Evolutionary conservation across 64 coral and sea anemone species (phyloP).

Genomic region (Astreopora myriophthalma): DNA sequence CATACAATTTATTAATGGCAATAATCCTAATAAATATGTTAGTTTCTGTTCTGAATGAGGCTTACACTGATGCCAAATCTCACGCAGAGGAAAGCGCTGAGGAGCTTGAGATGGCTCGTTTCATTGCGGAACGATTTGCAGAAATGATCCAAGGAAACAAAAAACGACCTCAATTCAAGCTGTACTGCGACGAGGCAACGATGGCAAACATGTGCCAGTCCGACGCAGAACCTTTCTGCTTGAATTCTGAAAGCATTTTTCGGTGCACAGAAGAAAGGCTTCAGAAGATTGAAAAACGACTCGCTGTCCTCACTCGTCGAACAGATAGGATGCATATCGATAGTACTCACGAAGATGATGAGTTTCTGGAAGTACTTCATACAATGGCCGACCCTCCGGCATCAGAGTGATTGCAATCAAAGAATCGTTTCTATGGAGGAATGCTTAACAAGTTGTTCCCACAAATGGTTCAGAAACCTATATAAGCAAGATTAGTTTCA

Average conservation of each 20-base stretch:
- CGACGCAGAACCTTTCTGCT: slow-evolving; percentile 11
- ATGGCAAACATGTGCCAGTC: background rate
- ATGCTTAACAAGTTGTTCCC: background rate
- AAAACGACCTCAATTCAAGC: background rate
- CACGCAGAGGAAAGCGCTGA: slow-evolving; percentile 9
- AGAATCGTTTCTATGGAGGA: background rate
- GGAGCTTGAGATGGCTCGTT: slow-evolving; percentile 65
- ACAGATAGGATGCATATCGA: background rate
- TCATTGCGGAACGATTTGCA: slow-evolving; percentile 35
- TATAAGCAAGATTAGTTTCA: background rate
- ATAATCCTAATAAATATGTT: slow-evolving; percentile 72
- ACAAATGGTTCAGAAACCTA: background rate
- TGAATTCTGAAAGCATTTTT: slow-evolving; percentile 14
- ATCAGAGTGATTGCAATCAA: background rate
- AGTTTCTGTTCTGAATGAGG: slow-evolving; percentile 56
- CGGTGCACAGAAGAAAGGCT: background rate
- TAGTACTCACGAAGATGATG: background rate
- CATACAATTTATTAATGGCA: slow-evolving; percentile 12
- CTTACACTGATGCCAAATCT: slow-evolving; percentile 30
- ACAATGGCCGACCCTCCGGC: background rate
- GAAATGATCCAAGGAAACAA: background rate
- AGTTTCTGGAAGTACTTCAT: background rate
- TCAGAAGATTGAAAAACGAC: background rate
- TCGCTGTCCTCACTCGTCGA: background rate
- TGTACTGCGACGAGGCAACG: slow-evolving; percentile 9